Evolutionary conservation across 2,113 vertebrate genomes (phyloP).

Genomic region (Chroicocephalus ridibundus): DNA sequence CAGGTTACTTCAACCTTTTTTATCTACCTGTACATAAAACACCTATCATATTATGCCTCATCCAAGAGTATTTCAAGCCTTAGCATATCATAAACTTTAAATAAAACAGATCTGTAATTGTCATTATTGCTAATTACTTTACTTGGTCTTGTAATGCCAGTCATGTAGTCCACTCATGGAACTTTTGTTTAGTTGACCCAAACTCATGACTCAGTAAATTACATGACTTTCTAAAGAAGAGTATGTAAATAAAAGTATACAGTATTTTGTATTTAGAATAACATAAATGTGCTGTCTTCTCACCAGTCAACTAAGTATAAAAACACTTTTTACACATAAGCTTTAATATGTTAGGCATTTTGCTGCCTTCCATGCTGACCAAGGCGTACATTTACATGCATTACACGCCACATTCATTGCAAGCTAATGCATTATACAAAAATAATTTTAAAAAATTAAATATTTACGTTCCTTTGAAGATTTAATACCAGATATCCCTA

Average conservation of each 20-base stretch:
- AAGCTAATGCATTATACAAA: constrained; percentile 22
- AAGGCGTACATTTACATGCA: not conserved
- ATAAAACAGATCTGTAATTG: not conserved
- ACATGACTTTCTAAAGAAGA: not conserved
- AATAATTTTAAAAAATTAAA: not conserved
- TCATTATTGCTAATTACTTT: not conserved
- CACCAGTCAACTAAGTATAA: not conserved
- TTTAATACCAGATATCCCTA: constrained; percentile 33
- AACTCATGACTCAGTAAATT: not conserved
- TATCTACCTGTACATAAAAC: not conserved
- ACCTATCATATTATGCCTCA: not conserved
- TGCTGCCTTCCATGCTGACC: not conserved
- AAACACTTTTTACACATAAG: not conserved
- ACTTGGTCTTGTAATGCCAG: not conserved
- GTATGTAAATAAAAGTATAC: not conserved
- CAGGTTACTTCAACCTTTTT: not conserved
- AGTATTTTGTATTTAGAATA: not conserved
- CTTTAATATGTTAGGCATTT: not conserved
- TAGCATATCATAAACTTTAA: not conserved
- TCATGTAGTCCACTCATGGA: not conserved
- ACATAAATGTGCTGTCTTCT: not conserved
- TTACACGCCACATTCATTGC: not conserved
- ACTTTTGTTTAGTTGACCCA: not conserved
- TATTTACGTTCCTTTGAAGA: constrained; percentile 40
- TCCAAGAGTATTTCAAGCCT: not conserved